Base-by-base conservation (phyloP, 2,113 vertebrate genomes). In the Artemisiospiza belli region DNA sequence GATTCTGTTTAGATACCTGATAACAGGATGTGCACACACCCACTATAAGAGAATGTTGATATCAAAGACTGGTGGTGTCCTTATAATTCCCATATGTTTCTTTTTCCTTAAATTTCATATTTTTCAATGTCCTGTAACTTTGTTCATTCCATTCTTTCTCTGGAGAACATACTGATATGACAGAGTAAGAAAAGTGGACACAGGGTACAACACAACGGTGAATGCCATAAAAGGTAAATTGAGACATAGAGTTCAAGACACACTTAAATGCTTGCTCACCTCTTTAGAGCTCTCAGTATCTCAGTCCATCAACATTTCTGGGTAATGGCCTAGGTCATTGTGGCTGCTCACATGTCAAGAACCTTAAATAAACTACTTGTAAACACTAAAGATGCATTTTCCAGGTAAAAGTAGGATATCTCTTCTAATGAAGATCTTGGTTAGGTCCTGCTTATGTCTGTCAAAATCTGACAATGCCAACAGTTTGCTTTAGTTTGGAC, bases 231-330 rank as follows among this genome's bases (percentile, higher is more conserved):
- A 63, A 82, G 3, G 3, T 43, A 62, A 76, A 63, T 3, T 84
- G 23, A 59, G 47, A 62, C 73, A 63, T 3, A 79, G 25, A 55
- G 47, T 72, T 80, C 44, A 67, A 62, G 30, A 43, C 12, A 57
- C 7, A 11, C 11, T 16, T 66, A 35, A 77, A 77, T 62, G 27
- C 6, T 61, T 61, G 5, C 18, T 67, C 12, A 49, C n/a, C 19
- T 94, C 21, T 78, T 78, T 52, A 52, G 13, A 81, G n/a, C 10
- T 63, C 16, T 68, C 21, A 55, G 47, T 6, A 61, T 25, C 31
- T 74, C 31, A 64, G 28, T 24, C 18, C 31, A 19, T 31, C 5
- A 4, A 79, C 0, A 0, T 52, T 35, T 81, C 2, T 30, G 10
- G 11, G 15, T 41, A 70, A 43, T 4, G 0, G 2, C 17, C 39